Evolutionary conservation across 2,888 invertebrate species (phyloP).

Genomic region (Autographa gamma): DNA sequence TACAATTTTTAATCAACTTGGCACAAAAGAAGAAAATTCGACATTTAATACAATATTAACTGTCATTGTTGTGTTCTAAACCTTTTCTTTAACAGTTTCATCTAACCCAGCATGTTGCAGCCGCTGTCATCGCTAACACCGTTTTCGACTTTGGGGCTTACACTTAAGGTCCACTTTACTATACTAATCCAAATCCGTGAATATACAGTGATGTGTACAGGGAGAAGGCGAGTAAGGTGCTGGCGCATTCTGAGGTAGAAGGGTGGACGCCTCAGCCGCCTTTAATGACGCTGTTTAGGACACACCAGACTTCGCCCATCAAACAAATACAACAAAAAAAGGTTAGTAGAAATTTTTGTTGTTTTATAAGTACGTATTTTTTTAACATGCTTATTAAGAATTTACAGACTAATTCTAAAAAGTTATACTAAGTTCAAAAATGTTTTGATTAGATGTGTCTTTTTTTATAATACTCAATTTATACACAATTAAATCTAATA

Average conservation of each 20-base stretch:
- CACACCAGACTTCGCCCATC: constrained; percentile 91
- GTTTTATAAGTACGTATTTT: no score
- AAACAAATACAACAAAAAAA: constrained; percentile 91
- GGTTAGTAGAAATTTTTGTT: no score
- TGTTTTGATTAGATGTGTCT: no score
- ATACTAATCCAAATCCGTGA: constrained; percentile 65
- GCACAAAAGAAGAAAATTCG: no score
- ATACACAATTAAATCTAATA: no score
- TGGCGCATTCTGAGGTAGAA: constrained; percentile 74
- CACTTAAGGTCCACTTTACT: constrained; percentile 61
- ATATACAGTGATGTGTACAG: constrained; percentile 84
- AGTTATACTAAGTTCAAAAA: no score
- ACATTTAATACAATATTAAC: constrained; percentile 13
- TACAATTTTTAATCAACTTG: no score
- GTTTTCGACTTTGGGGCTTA: constrained; percentile 56
- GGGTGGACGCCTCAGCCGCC: constrained; percentile 93
- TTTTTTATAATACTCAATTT: no score
- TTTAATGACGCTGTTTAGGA: constrained; percentile 93
- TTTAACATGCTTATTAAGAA: no score
- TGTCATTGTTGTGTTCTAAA: constrained; percentile 29
- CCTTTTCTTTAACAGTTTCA: constrained; percentile 50
- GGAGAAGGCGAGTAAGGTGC: constrained; percentile 78
- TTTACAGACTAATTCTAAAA: no score
- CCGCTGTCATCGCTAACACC: constrained; percentile 47
- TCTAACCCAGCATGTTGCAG: constrained; percentile 61